Evolutionary conservation across 2,888 invertebrate species (phyloP).

Genomic region (Drosophila lacicola): DNA sequence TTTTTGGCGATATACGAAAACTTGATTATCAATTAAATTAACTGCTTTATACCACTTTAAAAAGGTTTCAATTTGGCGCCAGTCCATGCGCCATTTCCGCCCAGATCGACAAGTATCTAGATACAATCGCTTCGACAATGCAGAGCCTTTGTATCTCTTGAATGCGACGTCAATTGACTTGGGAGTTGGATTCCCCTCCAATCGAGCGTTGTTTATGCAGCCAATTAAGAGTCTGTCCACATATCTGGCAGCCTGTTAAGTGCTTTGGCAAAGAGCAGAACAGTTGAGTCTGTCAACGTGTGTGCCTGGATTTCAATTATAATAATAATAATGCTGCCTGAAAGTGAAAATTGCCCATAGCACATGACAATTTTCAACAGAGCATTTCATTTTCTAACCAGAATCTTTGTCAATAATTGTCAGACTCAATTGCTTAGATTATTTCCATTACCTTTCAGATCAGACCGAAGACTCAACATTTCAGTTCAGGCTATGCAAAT

Average conservation of each 20-base stretch:
- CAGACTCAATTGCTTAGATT: background rate
- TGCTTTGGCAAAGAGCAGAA: slow-evolving; percentile 38
- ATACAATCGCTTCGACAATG: slow-evolving; percentile 57
- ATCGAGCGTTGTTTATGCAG: slow-evolving; percentile 19
- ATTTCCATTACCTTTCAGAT: background rate
- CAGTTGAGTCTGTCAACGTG: slow-evolving; percentile 32
- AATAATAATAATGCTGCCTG: background rate
- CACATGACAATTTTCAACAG: slow-evolving; percentile 13
- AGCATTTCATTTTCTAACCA: slow-evolving; percentile 16
- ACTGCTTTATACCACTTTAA: slow-evolving; percentile 77
- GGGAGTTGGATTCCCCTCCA: background rate
- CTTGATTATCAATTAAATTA: slow-evolving; percentile 75
- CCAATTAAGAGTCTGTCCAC: slow-evolving; percentile 4
- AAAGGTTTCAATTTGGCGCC: slow-evolving; percentile 59
- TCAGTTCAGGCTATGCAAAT: no score
- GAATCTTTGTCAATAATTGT: background rate
- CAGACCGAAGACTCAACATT: no score
- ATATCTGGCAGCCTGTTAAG: slow-evolving; percentile 37
- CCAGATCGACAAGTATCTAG: slow-evolving; percentile 64
- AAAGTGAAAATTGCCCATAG: slow-evolving; percentile 35
- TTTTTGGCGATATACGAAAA: slow-evolving; percentile 22
- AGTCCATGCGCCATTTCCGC: slow-evolving; percentile 33
- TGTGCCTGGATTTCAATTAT: slow-evolving; percentile 20
- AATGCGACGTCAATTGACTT: slow-evolving; percentile 41
- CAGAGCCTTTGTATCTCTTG: slow-evolving; percentile 13